phyloP scores from a whole-genome alignment of 37 sponge, comb jelly and placozoan genomes.

The Mnemiopsis leidyi region DNA sequence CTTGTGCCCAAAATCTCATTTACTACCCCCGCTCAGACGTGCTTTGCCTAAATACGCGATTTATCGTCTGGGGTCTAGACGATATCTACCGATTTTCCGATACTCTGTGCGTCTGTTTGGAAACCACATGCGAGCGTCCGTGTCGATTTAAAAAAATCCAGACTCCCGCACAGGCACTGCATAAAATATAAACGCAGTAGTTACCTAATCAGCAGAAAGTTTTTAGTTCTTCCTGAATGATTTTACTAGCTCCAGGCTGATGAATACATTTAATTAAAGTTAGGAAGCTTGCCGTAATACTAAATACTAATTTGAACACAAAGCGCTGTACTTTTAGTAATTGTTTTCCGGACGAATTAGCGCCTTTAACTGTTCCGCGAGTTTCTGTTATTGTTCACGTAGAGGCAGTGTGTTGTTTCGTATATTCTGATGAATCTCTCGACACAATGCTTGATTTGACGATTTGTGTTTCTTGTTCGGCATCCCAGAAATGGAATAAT shows the following conservation, averaged over 20 bases:
- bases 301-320: not conserved
- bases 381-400: not conserved
- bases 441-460: no score
- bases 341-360: not conserved
- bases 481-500: no score
- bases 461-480: no score
- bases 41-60: not conserved
- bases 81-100: not conserved
- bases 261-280: not conserved
- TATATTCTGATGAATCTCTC: no score
- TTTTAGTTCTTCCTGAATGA: no score
- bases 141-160: no score
- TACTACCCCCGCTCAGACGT: not conserved
- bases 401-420: no score
- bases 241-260: not conserved
- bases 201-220: no score
- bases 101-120: not conserved
- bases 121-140: not conserved
- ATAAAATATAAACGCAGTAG: no score
- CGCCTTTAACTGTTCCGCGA: not conserved
- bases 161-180: no score
- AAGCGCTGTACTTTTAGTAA: not conserved
- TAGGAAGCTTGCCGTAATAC: not conserved
- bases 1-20: not conserved
- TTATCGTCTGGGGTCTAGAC: not conserved